phyloP scores from a whole-genome alignment of 2,797 vertebrate genomes.

The Threskiornis aethiopicus region DNA sequence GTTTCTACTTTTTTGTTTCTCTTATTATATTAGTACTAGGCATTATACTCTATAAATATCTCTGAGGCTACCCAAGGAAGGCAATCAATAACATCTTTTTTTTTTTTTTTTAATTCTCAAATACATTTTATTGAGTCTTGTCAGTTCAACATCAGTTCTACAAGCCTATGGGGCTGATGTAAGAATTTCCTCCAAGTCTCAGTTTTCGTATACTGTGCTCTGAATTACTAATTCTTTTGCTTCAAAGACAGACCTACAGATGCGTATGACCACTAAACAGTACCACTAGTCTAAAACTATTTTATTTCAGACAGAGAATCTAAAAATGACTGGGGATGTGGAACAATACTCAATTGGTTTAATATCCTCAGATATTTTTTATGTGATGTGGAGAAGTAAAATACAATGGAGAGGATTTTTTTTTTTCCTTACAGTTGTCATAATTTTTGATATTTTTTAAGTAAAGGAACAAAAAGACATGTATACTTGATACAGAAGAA shows the following conservation, averaged over 20 bases:
- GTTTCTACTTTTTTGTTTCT: not conserved
- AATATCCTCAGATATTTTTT: not conserved
- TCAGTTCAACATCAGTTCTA: not conserved
- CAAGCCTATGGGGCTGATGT: not conserved
- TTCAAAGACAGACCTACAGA: not conserved
- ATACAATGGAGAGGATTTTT: not conserved
- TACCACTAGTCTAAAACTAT: not conserved
- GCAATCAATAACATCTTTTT: not conserved
- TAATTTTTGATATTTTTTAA: conserved; percentile 10
- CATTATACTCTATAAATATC: not conserved
- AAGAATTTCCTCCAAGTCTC: not conserved
- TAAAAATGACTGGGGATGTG: not conserved
- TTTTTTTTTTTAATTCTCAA: not conserved
- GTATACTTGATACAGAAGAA: not conserved
- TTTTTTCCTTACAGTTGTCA: not conserved
- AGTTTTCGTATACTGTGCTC: not conserved
- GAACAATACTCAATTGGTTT: not conserved
- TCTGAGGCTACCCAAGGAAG: not conserved
- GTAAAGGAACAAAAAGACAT: not conserved
- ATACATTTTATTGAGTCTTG: not conserved
- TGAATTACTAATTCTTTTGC: not conserved
- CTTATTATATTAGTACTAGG: not conserved
- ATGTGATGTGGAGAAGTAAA: not conserved
- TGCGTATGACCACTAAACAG: not conserved
- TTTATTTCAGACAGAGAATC: not conserved